Base-by-base conservation (phyloP, 2,113 vertebrate genomes). In the Larimichthys crocea region DNA sequence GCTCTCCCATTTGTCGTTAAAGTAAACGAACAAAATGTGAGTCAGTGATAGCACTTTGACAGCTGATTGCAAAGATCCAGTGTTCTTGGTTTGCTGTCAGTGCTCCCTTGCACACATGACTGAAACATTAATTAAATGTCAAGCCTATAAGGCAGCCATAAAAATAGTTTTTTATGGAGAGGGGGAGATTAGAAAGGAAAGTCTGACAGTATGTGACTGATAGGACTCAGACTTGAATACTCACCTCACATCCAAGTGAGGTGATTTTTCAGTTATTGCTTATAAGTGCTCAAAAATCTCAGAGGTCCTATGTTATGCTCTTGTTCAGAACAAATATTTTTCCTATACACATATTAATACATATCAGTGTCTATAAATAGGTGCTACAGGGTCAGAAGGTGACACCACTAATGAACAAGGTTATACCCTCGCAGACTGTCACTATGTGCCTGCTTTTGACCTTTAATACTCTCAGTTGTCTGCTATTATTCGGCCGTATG, bases 81-180 rank as follows among this genome's bases (percentile, higher is more conserved):
- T 49, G 44, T 85, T 80, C 90, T 88, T 85, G 80, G 70, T 62
- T 79, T 56, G 74, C 86, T 89, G 87, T 88, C 88, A 80, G 67
- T 3, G 44, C 46, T 91, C 70, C 69, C 73, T 74, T 81, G 73
- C 77, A 85, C 61, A 81, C 75, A 79, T 71, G 68, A 78, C 75
- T 90, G 79, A 86, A 88, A 86, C 85, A 77, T 82, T 87, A 88
- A 93, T 91, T 92, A 83, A 87, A 87, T 89, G 88, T 79, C 89
- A 90, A 80, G 71, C 73, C 71, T 82, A 78, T 76, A 86, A 81
- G 60, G 59, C 80, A 62, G 53, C 57, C 66, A 80, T 66, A 83
- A 84, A 85, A 9, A 35, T 1, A 52, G 22, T 9, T 77, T 88
- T 85, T 88, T 82, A 73, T 80, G 71, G 80, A 67, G 52, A 63